Conservation (phyloP, 1,140 invertebrate species). For the Andricus grossulariae region DNA sequence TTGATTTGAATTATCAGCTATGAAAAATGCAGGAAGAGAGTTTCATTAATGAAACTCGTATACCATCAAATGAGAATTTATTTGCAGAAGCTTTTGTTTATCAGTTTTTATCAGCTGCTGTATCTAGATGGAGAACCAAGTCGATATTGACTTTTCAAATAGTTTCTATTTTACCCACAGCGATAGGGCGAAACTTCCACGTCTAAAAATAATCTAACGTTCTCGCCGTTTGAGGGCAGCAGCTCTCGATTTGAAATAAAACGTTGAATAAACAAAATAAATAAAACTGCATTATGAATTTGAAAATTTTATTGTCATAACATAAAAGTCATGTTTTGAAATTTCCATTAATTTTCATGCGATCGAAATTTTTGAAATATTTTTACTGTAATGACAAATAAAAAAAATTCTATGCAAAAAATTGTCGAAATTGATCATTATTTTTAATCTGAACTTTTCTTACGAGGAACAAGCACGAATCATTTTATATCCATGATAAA, state of each 20-base stretch:
- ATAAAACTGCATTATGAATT: not conserved
- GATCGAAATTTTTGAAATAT: not conserved
- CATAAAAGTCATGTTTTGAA: not conserved
- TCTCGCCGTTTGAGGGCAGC: slow-evolving; percentile 1
- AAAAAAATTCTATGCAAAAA: not conserved
- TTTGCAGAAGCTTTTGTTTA: not conserved
- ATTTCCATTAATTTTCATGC: not conserved
- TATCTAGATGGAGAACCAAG: not conserved
- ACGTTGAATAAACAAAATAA: not conserved
- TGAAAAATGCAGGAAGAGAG: not conserved
- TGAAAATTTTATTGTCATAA: too few species aligned
- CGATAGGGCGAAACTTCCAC: not conserved
- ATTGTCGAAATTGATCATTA: not conserved
- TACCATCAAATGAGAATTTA: not conserved
- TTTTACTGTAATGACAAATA: not conserved
- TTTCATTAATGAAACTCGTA: not conserved
- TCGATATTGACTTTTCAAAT: not conserved
- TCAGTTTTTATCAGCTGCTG: not conserved
- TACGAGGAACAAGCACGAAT: too few species aligned
- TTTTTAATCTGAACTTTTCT: too few species aligned
- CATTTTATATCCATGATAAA: too few species aligned
- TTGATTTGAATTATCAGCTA: not conserved
- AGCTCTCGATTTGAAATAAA: slow-evolving; percentile 3
- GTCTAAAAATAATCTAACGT: not conserved
- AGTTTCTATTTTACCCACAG: slow-evolving; percentile 3